Evolutionary conservation across 1,140 invertebrate genomes (phyloP).

Genomic region (Lepidurus arcticus): DNA sequence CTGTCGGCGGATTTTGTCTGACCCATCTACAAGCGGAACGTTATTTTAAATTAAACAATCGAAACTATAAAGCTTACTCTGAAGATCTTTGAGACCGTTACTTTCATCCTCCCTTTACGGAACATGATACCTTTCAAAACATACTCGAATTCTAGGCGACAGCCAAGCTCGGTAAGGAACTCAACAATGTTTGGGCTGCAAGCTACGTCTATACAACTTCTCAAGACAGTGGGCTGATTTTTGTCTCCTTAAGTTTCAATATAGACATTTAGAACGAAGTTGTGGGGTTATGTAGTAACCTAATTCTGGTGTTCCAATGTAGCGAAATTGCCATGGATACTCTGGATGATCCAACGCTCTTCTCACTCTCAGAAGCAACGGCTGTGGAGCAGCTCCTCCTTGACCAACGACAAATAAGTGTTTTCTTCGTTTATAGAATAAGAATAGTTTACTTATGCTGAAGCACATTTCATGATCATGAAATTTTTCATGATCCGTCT

Average conservation of each 20-base stretch:
- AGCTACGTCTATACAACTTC: constrained; percentile 85
- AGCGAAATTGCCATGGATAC: constrained; percentile 78
- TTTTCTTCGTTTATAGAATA: not conserved
- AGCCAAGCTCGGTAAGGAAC: constrained; percentile 87
- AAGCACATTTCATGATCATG: constrained; percentile 81
- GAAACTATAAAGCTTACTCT: constrained; percentile 51
- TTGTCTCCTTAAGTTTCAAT: constrained; percentile 60
- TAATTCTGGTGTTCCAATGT: constrained; percentile 83
- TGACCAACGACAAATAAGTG: not conserved
- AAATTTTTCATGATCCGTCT: constrained; percentile 74
- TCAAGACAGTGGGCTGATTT: constrained; percentile 76
- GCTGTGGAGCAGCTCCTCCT: constrained; percentile 51
- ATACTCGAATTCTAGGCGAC: constrained; percentile 86
- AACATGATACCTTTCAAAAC: constrained; percentile 92
- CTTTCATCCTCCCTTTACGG: constrained; percentile 92
- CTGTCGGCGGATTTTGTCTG: constrained; percentile 59
- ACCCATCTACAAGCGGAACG: constrained; percentile 50
- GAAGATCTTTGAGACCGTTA: constrained; percentile 90
- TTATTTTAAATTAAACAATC: constrained; percentile 18
- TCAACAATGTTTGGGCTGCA: constrained; percentile 82
- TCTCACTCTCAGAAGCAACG: constrained; percentile 65
- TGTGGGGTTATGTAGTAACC: constrained; percentile 39
- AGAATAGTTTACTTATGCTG: constrained; percentile 54
- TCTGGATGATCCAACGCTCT: constrained; percentile 68
- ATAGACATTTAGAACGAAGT: not conserved